A percentile compares a stretch with the other conserved stretches of the same genome.
Evolutionary conservation across 1,140 invertebrate genomes (phyloP).

Genomic region (Leptinotarsa undecemlineata): DNA sequence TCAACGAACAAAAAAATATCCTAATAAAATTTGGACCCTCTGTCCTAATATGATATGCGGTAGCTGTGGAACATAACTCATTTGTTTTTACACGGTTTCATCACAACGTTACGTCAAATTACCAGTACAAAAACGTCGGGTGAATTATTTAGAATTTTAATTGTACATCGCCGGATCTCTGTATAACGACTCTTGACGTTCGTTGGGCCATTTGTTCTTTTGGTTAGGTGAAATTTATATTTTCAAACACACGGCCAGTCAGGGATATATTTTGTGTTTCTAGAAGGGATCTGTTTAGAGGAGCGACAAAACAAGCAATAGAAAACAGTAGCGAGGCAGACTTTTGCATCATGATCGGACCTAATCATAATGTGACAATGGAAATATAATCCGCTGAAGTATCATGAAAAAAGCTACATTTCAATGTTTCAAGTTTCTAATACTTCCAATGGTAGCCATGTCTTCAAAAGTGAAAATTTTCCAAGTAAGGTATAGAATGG

Average conservation of each 20-base stretch:
- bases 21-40: background rate
- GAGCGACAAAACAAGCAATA: too few relatives aligned
- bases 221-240: background rate
- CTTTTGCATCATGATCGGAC: too few relatives aligned
- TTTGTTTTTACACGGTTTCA: background rate
- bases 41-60: background rate
- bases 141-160: conserved; percentile 9
- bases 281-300: too few relatives aligned
- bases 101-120: background rate
- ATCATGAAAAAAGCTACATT: too few relatives aligned
- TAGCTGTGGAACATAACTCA: background rate
- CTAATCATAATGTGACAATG: too few relatives aligned
- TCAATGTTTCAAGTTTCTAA: too few relatives aligned
- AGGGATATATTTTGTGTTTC: too few relatives aligned
- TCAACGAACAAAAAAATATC: background rate
- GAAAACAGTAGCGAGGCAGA: too few relatives aligned
- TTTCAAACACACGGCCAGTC: background rate
- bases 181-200: conserved; percentile 7
- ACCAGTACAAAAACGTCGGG: background rate
- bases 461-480: too few relatives aligned
- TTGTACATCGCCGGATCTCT: conserved; percentile 1
- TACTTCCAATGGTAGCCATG: too few relatives aligned
- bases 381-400: too few relatives aligned
- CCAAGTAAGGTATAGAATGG: too few relatives aligned
- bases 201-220: background rate